These are phyloP conservation scores for Mesorhabditis spiculigera DNA, from an alignment of 2,888 invertebrate genomes.

Conservation along the genomic window DNA sequence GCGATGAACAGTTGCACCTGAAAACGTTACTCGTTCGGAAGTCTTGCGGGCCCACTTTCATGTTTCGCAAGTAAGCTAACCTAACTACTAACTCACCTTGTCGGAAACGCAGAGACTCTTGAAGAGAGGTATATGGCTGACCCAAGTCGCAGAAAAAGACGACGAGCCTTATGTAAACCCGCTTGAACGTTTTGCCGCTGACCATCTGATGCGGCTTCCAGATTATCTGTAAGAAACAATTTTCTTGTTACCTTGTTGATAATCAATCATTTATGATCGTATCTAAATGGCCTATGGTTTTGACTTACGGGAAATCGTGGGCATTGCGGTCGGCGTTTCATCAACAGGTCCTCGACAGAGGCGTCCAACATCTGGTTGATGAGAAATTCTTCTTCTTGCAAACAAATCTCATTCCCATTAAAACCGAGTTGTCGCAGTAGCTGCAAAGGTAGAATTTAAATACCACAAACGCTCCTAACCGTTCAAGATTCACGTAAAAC, in stretches of 20 bases:
- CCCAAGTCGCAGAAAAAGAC: conserved; percentile 29
- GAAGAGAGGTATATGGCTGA: conserved; percentile 25
- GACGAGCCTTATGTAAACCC: conserved; percentile 26
- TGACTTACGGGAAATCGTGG: conserved; percentile 24
- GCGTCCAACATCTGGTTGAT: conserved; percentile 26
- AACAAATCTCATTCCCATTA: conserved; percentile 19
- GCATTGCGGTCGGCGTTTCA: conserved; percentile 27
- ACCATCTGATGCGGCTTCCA: conserved; percentile 31
- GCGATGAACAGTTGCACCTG: conserved; percentile 26
- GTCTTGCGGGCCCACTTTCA: not conserved
- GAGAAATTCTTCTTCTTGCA: conserved; percentile 20
- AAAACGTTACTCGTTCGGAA: not conserved
- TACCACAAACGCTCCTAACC: not conserved
- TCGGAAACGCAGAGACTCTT: conserved; percentile 18
- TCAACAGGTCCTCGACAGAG: conserved; percentile 21
- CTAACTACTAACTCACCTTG: conserved; percentile 13
- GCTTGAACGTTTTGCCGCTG: conserved; percentile 19
- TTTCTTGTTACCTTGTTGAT: not conserved
- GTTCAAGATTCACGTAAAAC: conserved; percentile 1
- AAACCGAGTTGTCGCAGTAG: conserved; percentile 22
- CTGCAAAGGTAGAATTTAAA: conserved; percentile 5
- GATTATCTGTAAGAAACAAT: conserved; percentile 21
- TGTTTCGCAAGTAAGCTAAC: not conserved
- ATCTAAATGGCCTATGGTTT: not conserved
- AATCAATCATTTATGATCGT: not conserved